phyloP scores from a whole-genome alignment of 1,140 invertebrate species.

The Hesperophylax magnus region DNA sequence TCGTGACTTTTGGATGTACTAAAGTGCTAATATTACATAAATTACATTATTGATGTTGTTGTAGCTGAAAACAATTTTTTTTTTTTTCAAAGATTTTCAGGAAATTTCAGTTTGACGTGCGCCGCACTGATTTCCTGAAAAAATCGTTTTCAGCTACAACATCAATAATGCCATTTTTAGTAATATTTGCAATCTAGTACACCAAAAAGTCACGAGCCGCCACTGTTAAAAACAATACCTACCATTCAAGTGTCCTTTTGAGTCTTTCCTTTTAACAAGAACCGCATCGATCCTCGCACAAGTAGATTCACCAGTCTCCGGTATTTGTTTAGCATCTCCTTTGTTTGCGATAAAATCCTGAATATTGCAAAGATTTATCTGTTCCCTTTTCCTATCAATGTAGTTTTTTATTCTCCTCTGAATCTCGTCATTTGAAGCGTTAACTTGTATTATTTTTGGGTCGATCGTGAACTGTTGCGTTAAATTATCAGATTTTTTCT shows the following conservation, averaged over 20 bases:
- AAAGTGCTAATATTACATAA: too few relatives aligned
- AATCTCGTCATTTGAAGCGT: constrained; percentile 50
- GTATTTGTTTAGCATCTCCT: constrained; percentile 52
- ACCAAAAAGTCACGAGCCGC: too few relatives aligned
- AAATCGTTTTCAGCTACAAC: too few relatives aligned
- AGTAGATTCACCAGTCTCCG: constrained; percentile 62
- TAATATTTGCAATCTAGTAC: too few relatives aligned
- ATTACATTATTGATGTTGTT: too few relatives aligned
- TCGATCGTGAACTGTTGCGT: constrained; percentile 1
- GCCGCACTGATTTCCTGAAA: too few relatives aligned
- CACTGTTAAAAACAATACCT: constrained; percentile 42
- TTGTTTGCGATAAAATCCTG: constrained; percentile 74
- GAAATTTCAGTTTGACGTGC: too few relatives aligned
- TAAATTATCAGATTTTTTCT: background rate
- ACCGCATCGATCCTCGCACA: constrained; percentile 80
- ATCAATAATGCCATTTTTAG: too few relatives aligned
- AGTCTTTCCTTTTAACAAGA: constrained; percentile 74
- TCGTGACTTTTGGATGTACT: too few relatives aligned
- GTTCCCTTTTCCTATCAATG: constrained; percentile 74
- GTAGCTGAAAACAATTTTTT: too few relatives aligned
- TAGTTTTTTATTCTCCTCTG: constrained; percentile 52
- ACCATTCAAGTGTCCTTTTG: constrained; percentile 81
- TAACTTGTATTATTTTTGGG: constrained; percentile 48
- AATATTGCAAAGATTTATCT: constrained; percentile 77
- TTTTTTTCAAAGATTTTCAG: too few relatives aligned